Base-by-base conservation (phyloP, 2,797 vertebrate genomes). In the Mycteria americana region DNA sequence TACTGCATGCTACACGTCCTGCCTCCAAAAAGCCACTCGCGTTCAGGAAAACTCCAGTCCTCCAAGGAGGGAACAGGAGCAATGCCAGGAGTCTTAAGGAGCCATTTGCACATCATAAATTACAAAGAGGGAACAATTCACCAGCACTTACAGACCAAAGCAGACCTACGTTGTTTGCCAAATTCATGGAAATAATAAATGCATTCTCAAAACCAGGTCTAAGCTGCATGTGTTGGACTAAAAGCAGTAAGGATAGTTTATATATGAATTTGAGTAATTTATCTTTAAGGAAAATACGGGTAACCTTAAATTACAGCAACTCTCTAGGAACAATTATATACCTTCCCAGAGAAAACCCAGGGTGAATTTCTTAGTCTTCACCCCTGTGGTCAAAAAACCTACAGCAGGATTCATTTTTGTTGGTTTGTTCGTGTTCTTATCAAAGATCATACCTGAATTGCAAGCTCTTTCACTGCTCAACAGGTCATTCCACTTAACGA, bases 361-460 rank as follows among this genome's bases (percentile, higher is more conserved):
- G 21, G 15, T 72, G 33, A 56, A 65, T 87, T 56, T 62, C 37
- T 50, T 9, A 51, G 43, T 46, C 10, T 48, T 57, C 69, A 65
- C 11, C 54, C 43, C 31, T 6, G 19, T 11, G 23, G 17, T 56
- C 86, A 64, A 54, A 76, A 95, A 59, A 11, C 22, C 50, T 46
- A 7, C 1, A 3, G 16, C 4, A 21, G 27, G 56, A 72, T 73
- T 22, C n/a, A 19, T 12, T 67, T 72, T 23, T 87, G 24, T 35
- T 43, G 65, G 72, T 70, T 73, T 68, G 82, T 62, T 80, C 33
- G 1, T 79, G 31, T n/a, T 89, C 48, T 56, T 39, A n/a, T 50
- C 87, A 88, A 95, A 84, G 70, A 83, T 84, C 62, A 89, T 39
- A 94, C 79, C 93, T 93, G 91, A 88, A 85, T 48, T 51, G 72